These are phyloP conservation scores for Drosophila kepulauana DNA, from an alignment of 1,140 invertebrate species.

Conservation along the genomic window DNA sequence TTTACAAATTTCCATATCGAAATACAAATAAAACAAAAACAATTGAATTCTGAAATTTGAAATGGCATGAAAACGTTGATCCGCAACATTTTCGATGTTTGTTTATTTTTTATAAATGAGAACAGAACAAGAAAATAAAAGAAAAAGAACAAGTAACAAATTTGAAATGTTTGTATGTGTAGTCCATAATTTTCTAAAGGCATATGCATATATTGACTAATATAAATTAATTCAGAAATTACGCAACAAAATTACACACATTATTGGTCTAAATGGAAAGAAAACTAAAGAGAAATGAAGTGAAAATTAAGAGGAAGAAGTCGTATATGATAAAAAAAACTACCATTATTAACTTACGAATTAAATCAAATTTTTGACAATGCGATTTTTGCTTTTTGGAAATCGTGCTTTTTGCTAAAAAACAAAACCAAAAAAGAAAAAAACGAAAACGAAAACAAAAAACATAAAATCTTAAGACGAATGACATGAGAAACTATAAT, in stretches of 20 bases:
- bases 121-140: slow-evolving; percentile 13
- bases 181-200: slow-evolving; percentile 75
- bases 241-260: slow-evolving; percentile 36
- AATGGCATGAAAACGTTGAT: slow-evolving; percentile 62
- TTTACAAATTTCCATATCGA: slow-evolving; percentile 68
- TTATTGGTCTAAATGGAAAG: slow-evolving; percentile 61
- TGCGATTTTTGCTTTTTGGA: slow-evolving; percentile 80
- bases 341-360: slow-evolving; percentile 75
- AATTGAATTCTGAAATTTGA: slow-evolving; percentile 27
- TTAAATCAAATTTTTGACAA: slow-evolving; percentile 80
- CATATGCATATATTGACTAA: slow-evolving; percentile 54
- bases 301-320: slow-evolving; percentile 16
- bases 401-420: slow-evolving; percentile 78
- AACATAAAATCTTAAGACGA: slow-evolving; percentile 35
- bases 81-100: slow-evolving; percentile 69
- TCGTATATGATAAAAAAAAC: slow-evolving; percentile 37
- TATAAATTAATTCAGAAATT: slow-evolving; percentile 14
- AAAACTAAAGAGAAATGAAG: slow-evolving; percentile 22
- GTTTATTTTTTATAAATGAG: slow-evolving; percentile 71
- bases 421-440: slow-evolving; percentile 26
- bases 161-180: slow-evolving; percentile 72
- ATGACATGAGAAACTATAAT: slow-evolving; percentile 49
- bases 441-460: slow-evolving; percentile 22
- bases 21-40: slow-evolving; percentile 29
- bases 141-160: slow-evolving; percentile 23